These are phyloP conservation scores for Neodiprion fabricii DNA, from an alignment of 1,140 invertebrate genomes.

Conservation along the genomic window DNA sequence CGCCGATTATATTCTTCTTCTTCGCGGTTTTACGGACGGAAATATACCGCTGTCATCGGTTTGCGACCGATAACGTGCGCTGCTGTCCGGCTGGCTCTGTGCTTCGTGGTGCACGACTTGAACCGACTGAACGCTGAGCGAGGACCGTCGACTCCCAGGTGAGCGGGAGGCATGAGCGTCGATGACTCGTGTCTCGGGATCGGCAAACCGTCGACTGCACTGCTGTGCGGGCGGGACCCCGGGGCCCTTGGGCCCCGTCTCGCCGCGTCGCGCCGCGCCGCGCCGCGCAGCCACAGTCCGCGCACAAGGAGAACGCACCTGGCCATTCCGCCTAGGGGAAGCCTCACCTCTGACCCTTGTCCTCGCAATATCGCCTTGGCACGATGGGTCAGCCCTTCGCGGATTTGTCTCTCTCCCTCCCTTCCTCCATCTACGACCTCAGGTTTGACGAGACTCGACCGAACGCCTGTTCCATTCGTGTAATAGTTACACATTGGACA, in stretches of 20 bases:
- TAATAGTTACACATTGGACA: neutral
- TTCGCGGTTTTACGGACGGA: neutral
- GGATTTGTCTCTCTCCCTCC: neutral
- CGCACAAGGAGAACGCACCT: constrained; percentile 4
- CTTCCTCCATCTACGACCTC: neutral
- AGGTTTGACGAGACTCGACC: too few relatives aligned
- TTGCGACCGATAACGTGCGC: neutral
- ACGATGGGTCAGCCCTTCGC: neutral
- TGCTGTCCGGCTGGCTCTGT: constrained; percentile 26
- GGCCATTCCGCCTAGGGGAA: neutral
- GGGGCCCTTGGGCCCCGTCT: constrained; percentile 27
- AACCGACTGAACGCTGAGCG: constrained; percentile 42
- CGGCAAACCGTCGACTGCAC: constrained; percentile 32
- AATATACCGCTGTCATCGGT: neutral
- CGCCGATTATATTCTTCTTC: neutral
- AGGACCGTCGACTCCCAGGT: constrained; percentile 6
- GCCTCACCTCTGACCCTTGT: constrained; percentile 4
- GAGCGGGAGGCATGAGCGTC: constrained; percentile 51
- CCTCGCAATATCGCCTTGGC: constrained; percentile 5
- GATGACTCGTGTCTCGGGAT: constrained; percentile 54
- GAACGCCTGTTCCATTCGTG: too few relatives aligned
- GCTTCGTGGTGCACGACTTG: constrained; percentile 45
- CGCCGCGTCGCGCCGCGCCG: constrained; percentile 21
- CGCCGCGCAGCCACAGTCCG: constrained; percentile 18
- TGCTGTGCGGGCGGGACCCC: constrained; percentile 32